These are phyloP conservation scores for Nowickia ferox DNA, from an alignment of 2,888 invertebrate species.

Conservation along the genomic window DNA sequence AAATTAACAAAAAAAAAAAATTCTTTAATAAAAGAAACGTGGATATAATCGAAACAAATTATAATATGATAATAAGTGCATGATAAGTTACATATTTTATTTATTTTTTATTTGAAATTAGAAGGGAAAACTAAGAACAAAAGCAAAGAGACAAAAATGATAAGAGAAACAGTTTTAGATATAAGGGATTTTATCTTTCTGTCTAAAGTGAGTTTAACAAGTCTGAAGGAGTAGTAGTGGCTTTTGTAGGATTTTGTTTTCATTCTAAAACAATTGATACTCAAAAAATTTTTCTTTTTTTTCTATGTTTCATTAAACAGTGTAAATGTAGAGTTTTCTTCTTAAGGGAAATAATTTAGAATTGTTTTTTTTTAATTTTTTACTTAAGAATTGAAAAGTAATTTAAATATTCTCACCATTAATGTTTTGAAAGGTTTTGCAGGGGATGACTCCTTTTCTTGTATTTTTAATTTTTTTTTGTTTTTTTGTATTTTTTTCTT, in stretches of 20 bases:
- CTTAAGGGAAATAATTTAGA: constrained; percentile 14
- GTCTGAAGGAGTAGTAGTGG: not conserved
- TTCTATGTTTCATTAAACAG: constrained; percentile 16
- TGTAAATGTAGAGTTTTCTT: constrained; percentile 15
- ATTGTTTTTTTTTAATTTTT: constrained; percentile 24
- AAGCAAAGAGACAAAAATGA: constrained; percentile 21
- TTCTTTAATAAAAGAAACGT: too few relatives aligned
- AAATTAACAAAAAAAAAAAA: constrained; percentile 43
- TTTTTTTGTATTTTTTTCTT: constrained; percentile 20
- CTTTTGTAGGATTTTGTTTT: not conserved
- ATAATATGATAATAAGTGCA: constrained; percentile 11
- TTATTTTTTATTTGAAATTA: not conserved
- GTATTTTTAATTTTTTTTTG: constrained; percentile 22
- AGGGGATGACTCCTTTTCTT: not conserved
- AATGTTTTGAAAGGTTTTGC: constrained; percentile 10
- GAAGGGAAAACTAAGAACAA: constrained; percentile 34
- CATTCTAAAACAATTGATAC: constrained; percentile 5
- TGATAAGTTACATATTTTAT: constrained; percentile 51
- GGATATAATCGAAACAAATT: constrained; percentile 37
- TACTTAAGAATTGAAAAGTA: constrained; percentile 32
- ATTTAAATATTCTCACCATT: constrained; percentile 58
- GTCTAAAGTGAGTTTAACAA: constrained; percentile 14
- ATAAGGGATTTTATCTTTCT: constrained; percentile 4
- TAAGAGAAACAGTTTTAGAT: constrained; percentile 17
- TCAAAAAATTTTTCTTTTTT: constrained; percentile 27